These are phyloP conservation scores for Phymatocera aterrima DNA, from an alignment of 2,888 invertebrate species.

Conservation along the genomic window DNA sequence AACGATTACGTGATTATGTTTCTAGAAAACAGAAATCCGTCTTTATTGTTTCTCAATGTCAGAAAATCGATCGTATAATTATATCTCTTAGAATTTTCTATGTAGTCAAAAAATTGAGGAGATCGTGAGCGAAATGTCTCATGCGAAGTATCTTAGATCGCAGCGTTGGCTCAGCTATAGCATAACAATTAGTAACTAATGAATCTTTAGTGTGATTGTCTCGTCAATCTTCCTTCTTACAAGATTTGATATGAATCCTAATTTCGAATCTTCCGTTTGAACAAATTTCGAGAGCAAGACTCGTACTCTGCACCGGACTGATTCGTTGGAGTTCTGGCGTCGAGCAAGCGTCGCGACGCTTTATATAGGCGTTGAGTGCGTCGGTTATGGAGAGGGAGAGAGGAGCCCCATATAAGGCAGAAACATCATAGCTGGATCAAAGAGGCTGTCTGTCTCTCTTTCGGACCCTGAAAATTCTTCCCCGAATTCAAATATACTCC, in stretches of 20 bases:
- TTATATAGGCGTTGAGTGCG: constrained; percentile 55
- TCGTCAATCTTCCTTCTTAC: no score
- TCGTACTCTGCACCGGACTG: constrained; percentile 46
- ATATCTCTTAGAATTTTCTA: not conserved
- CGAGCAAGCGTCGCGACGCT: constrained; percentile 52
- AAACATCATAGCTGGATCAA: constrained; percentile 25
- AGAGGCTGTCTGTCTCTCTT: constrained; percentile 15
- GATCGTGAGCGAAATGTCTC: no score
- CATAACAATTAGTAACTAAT: no score
- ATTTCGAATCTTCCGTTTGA: not conserved
- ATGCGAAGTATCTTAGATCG: no score
- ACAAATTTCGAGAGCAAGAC: constrained; percentile 22
- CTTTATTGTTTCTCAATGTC: not conserved
- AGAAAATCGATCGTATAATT: no score
- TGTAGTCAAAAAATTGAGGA: not conserved
- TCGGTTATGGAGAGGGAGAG: constrained; percentile 47
- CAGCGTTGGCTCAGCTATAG: no score
- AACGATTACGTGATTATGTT: not conserved
- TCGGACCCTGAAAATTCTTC: not conserved
- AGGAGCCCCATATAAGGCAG: not conserved
- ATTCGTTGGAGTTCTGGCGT: constrained; percentile 55
- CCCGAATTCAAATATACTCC: not conserved
- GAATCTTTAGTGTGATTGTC: no score
- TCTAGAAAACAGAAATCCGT: not conserved
- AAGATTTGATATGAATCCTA: not conserved